phyloP scores from a whole-genome alignment of 2,888 invertebrate genomes.

The Cheilosia scutellata region DNA sequence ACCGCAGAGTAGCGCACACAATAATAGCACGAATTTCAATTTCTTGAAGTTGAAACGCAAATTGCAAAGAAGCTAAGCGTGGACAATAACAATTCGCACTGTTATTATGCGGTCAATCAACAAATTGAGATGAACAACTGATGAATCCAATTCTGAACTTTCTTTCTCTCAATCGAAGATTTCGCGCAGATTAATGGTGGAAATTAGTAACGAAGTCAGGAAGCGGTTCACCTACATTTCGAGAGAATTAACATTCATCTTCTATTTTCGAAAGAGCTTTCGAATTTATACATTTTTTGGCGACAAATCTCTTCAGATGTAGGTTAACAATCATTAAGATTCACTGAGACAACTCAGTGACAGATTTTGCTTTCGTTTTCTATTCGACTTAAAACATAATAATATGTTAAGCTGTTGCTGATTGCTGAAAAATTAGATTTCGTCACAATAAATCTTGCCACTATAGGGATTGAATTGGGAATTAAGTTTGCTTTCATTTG shows the following conservation, averaged over 20 bases:
- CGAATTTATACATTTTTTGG: slow-evolving; percentile 31
- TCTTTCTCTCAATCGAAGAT: slow-evolving; percentile 23
- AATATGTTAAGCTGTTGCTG: slow-evolving; percentile 21
- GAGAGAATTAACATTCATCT: slow-evolving; percentile 38
- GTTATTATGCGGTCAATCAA: slow-evolving; percentile 46
- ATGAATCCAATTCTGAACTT: slow-evolving; percentile 38
- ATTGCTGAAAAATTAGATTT: slow-evolving; percentile 21
- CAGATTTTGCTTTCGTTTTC: slow-evolving; percentile 50
- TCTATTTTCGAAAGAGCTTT: slow-evolving; percentile 48
- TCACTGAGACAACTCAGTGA: not conserved
- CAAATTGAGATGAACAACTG: slow-evolving; percentile 51
- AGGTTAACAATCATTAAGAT: slow-evolving; percentile 40
- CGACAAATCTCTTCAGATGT: slow-evolving; percentile 36
- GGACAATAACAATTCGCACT: slow-evolving; percentile 13
- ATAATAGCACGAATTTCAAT: slow-evolving; percentile 48
- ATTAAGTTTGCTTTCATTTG: slow-evolving; percentile 63
- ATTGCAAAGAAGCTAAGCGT: slow-evolving; percentile 22
- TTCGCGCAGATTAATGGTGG: slow-evolving; percentile 35
- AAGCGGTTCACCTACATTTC: slow-evolving; percentile 56
- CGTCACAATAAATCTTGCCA: slow-evolving; percentile 2
- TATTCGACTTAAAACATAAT: slow-evolving; percentile 28
- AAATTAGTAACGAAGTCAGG: slow-evolving; percentile 52
- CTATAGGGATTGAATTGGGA: not conserved
- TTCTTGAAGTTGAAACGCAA: slow-evolving; percentile 8
- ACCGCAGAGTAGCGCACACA: slow-evolving; percentile 18